Evolutionary conservation across 2,888 invertebrate species (phyloP).

Genomic region (Drosophila robusta): DNA sequence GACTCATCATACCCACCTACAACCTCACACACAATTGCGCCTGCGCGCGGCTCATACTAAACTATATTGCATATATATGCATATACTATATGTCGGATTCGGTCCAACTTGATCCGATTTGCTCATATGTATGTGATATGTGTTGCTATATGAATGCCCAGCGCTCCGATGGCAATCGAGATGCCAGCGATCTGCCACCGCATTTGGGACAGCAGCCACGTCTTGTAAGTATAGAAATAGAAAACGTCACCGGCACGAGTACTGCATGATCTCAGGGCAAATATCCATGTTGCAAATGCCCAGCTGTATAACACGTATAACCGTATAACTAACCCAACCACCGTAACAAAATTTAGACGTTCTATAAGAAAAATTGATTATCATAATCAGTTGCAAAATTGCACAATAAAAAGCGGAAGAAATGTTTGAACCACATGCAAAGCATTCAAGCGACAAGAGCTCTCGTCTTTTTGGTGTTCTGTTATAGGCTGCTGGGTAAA

Average conservation of each 20-base stretch:
- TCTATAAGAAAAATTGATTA: slow-evolving; percentile 14
- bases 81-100: slow-evolving; percentile 20
- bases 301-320: not conserved
- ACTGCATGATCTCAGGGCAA: slow-evolving; percentile 59
- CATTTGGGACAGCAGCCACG: slow-evolving; percentile 76
- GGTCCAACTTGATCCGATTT: slow-evolving; percentile 11
- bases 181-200: slow-evolving; percentile 81
- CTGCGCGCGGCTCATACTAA: slow-evolving; percentile 47
- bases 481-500: slow-evolving; percentile 45
- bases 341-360: slow-evolving; percentile 40
- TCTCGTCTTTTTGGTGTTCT: slow-evolving; percentile 29
- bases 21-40: slow-evolving; percentile 64
- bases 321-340: slow-evolving; percentile 21
- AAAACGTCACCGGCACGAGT: slow-evolving; percentile 62
- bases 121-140: slow-evolving; percentile 39
- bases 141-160: slow-evolving; percentile 48
- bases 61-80: slow-evolving; percentile 40
- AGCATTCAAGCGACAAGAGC: slow-evolving; percentile 20
- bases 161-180: slow-evolving; percentile 82
- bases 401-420: not conserved
- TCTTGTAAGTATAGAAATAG: slow-evolving; percentile 79
- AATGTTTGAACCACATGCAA: slow-evolving; percentile 1
- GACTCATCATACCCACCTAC: slow-evolving; percentile 74
- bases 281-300: slow-evolving; percentile 7
- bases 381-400: slow-evolving; percentile 26